Evolutionary conservation across 2,797 vertebrate genomes (phyloP), one percentile per base, ranked within the genome.

Genomic region (Mormyrops attenuatus): DNA sequence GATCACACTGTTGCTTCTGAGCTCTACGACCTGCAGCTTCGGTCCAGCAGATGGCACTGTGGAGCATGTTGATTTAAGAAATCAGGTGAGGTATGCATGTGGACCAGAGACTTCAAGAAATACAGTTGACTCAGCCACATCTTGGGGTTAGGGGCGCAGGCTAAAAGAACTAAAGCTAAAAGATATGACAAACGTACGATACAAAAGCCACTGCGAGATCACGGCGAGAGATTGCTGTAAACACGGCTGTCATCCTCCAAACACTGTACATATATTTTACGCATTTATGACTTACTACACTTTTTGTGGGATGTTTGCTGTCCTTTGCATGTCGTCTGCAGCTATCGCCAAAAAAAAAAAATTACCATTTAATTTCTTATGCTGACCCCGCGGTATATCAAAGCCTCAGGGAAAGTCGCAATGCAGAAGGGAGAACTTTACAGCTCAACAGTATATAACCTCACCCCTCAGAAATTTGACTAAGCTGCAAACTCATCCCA

Each of bases 41-140:
- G 95, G 95, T 26, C 95, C 96, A 92, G 88, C 92, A 87, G 93
- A 94, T 88, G 96, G 96, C 26, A 26, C 96, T 97, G 86, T 0
- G 11, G 66, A 49, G 11, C 22, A 89, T 30, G 92, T n/a, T 8
- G 52, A 20, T 26, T 55, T 26, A 5, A 41, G 38, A 88, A 52
- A 30, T 3, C 57, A 5, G 3, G 84, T 52, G 34, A 17, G 7
- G 22, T 34, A 85, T 30, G 38, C 85, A 34, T 9, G 44, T 13
- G 82, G n/a, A 15, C 82, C 15, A 0, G 20, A 82, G 77, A 17
- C 77, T 22, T 85, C 47, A 30, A n/a, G 47, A 22, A 49, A 84
- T 8, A 85, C n/a, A 84, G 6, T 6, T 7, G 17, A 49, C 3
- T 17, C 17, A 7, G 17, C 17, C 9, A 49, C 20, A n/a, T 3